Evolutionary conservation across 1,140 invertebrate genomes (phyloP).

Genomic region (Drosophila takahashii): DNA sequence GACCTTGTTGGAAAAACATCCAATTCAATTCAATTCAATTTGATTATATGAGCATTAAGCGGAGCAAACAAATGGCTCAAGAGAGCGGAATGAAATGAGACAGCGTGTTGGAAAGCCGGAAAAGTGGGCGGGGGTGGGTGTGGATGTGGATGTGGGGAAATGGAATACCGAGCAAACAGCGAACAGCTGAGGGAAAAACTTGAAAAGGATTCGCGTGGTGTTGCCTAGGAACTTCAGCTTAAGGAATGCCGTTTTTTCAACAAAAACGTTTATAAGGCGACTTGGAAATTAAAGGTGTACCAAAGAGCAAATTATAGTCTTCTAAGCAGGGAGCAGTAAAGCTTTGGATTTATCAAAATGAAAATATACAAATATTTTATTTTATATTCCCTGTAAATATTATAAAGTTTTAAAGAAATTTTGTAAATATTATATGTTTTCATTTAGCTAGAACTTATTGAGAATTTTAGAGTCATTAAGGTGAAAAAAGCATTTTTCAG

Average conservation of each 20-base stretch:
- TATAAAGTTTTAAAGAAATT: too few relatives aligned
- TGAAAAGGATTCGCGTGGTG: slow-evolving; percentile 29
- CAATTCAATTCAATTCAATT: slow-evolving; percentile 49
- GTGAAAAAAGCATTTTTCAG: too few relatives aligned
- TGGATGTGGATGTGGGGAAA: too few relatives aligned
- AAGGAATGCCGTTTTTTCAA: slow-evolving; percentile 4
- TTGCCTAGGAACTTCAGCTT: slow-evolving; percentile 1
- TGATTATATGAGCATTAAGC: slow-evolving; percentile 40
- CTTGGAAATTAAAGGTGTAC: slow-evolving; percentile 22
- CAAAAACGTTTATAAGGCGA: slow-evolving; percentile 25
- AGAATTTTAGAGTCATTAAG: too few relatives aligned
- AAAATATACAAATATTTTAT: too few relatives aligned
- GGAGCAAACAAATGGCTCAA: slow-evolving; percentile 43
- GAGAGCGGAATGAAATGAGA: slow-evolving; percentile 48
- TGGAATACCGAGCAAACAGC: slow-evolving; percentile 45
- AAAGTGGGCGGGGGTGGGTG: slow-evolving; percentile 9
- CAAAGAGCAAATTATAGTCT: neutral
- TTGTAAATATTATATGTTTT: too few relatives aligned
- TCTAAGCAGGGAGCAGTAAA: slow-evolving; percentile 4
- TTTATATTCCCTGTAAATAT: too few relatives aligned
- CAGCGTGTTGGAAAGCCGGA: neutral
- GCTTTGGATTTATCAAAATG: too few relatives aligned
- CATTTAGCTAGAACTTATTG: too few relatives aligned
- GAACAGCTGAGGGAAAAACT: slow-evolving; percentile 29
- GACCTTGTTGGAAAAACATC: slow-evolving; percentile 37